Conservation (phyloP, 1,140 invertebrate genomes). For the Phymastichus coffea region DNA sequence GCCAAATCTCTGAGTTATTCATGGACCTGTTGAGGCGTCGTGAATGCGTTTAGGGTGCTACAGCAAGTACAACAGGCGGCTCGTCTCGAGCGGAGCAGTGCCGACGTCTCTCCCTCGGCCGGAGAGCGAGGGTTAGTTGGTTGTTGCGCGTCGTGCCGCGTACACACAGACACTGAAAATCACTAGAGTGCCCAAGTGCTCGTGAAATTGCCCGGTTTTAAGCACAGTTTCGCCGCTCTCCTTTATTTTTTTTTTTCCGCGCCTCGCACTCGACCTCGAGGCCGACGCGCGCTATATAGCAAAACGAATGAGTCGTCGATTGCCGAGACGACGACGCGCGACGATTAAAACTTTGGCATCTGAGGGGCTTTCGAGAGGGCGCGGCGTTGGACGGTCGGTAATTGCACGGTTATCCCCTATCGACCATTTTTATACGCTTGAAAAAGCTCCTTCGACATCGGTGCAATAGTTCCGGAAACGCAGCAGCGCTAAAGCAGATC, state of each 20-base stretch:
- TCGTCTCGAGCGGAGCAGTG: slow-evolving; percentile 18
- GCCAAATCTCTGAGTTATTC: slow-evolving; percentile 51
- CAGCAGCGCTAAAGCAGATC: too few species aligned
- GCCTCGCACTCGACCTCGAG: not conserved
- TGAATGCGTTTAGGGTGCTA: slow-evolving; percentile 52
- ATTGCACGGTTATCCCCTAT: too few species aligned
- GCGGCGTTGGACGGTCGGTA: too few species aligned
- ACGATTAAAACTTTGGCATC: too few species aligned
- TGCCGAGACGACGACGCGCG: not conserved
- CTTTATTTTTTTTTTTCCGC: not conserved
- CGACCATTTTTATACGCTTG: too few species aligned
- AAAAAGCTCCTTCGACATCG: too few species aligned
- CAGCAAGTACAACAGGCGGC: not conserved
- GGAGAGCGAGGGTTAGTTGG: slow-evolving; percentile 50
- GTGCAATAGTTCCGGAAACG: too few species aligned
- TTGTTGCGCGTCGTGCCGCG: slow-evolving; percentile 40
- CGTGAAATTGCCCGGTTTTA: slow-evolving; percentile 56
- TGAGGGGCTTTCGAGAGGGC: too few species aligned
- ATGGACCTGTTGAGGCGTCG: slow-evolving; percentile 57
- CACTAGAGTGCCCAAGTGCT: slow-evolving; percentile 49
- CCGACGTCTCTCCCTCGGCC: slow-evolving; percentile 31
- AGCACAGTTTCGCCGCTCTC: slow-evolving; percentile 35
- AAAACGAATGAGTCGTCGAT: slow-evolving; percentile 1
- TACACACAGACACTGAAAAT: slow-evolving; percentile 43
- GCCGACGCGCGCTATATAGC: too few species aligned